A percentile compares a stretch with the other conserved stretches of the same genome.
Conservation (phyloP, 2,113 vertebrate species). For the Bubo scandiacus region DNA sequence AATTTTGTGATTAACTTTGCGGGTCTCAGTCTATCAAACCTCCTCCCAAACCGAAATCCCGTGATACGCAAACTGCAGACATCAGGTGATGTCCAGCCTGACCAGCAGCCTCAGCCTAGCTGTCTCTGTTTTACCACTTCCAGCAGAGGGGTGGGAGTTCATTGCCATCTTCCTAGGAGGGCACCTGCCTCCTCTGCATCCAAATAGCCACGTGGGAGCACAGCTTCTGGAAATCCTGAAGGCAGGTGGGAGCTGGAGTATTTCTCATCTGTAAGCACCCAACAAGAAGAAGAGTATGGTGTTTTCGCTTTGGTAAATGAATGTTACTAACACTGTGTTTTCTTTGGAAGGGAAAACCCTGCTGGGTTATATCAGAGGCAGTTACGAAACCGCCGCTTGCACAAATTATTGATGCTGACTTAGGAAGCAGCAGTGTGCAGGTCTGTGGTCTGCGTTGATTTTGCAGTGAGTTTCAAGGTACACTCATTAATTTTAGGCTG, state of each 20-base stretch:
- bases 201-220: background rate
- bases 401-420: background rate
- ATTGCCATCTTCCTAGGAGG: background rate
- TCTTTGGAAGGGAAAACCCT: background rate
- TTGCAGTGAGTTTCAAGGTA: background rate
- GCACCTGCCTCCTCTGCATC: background rate
- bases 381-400: background rate
- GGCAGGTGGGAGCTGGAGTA: background rate
- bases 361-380: background rate
- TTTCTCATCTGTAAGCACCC: background rate
- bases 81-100: background rate
- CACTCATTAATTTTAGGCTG: background rate
- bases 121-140: background rate
- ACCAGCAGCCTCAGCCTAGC: background rate
- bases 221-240: background rate
- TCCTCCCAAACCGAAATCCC: background rate
- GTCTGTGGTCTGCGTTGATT: background rate
- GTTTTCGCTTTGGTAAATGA: background rate
- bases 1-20: background rate
- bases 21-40: background rate
- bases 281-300: background rate
- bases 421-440: background rate
- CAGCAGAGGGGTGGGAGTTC: background rate
- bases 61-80: background rate
- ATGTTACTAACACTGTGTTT: background rate